Base-by-base conservation (phyloP, 53 echinoderm and acorn worm species). In the Paracentrotus lividus region DNA sequence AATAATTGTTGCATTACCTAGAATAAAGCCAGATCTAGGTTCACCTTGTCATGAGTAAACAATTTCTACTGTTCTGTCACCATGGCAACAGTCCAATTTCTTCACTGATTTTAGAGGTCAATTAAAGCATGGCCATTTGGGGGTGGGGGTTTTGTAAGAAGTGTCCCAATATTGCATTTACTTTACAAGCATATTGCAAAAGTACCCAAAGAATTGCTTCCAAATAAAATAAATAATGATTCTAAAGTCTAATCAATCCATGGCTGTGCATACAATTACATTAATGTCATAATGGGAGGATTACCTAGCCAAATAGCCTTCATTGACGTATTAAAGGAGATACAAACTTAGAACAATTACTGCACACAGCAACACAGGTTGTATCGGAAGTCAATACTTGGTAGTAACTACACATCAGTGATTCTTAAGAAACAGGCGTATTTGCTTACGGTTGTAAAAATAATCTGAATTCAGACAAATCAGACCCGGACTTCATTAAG, bases 341-440 rank as follows among this genome's bases (percentile, higher is more conserved):
- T n/a, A 81, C 44, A 44, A 69, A 36, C 18, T 69, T 18, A 34
- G 72, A 38, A 72, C 64, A 64, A 64, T 64, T 64, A 64, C 31
- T 64, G 12, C 64, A 18, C 31, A 31, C 26, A 31, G 64, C 64
- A 38, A 40, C 40, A 72, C 5, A 72, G 20, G 72, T 81, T 76
- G 16, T 76, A 81, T 81, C n/a, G 81, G 81, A 81, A 81, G 81
- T 81, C 81, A 81, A 81, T 81, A 81, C 26, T 26, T 44, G 24
- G 47, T 81, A 47, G 47, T 47, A 21, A 45, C 3, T 3, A 81
- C 2, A 47, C 81, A 4, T 18, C 81, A 81, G 47, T 81, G 47
- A 45, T n/a, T 47, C 10, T 45, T n/a, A 24, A 78, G 44, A 78
- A 78, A 3, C 20, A 78, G 0, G 45, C 20, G 29, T 27, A 76